These are phyloP conservation scores for Caenorhabditis sulstoni DNA, from an alignment of 2,888 invertebrate species.

Conservation along the genomic window DNA sequence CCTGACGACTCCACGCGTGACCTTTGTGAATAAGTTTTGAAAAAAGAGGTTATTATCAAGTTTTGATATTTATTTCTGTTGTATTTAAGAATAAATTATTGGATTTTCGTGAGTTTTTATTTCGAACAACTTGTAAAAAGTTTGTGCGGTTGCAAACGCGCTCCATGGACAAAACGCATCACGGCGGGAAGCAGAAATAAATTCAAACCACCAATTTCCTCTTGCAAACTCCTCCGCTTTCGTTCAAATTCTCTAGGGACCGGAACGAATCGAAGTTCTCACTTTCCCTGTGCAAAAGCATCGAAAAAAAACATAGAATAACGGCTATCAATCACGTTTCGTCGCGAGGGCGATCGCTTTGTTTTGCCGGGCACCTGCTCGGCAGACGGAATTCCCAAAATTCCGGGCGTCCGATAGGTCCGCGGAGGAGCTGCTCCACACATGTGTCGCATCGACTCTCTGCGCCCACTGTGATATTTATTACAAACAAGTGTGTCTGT, in stretches of 20 bases:
- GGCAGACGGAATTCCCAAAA: conserved; percentile 37
- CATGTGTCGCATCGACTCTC: conserved; percentile 32
- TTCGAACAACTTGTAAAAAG: not conserved
- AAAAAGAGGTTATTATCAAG: not conserved
- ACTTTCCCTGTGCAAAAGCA: not conserved
- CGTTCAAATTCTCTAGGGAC: not conserved
- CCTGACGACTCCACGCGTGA: not conserved
- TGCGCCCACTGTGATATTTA: conserved; percentile 42
- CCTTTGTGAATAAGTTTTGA: conserved; percentile 2
- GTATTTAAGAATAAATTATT: conserved; percentile 6
- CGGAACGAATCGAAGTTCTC: not conserved
- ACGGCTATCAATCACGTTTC: conserved; percentile 29
- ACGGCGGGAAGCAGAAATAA: not conserved
- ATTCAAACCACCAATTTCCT: not conserved
- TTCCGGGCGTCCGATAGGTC: conserved; percentile 20
- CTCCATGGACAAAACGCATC: not conserved
- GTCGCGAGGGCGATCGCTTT: conserved; percentile 13
- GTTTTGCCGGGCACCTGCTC: conserved; percentile 15
- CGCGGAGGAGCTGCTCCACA: conserved; percentile 10
- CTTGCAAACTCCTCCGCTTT: not conserved
- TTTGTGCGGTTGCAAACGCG: conserved; percentile 3
- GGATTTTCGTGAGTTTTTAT: not conserved
- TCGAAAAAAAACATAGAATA: conserved; percentile 9
- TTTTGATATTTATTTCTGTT: not conserved
- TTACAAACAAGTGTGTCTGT: conserved; percentile 32